Conservation (phyloP, 2,888 invertebrate genomes). For the Nomada hirtipes region DNA sequence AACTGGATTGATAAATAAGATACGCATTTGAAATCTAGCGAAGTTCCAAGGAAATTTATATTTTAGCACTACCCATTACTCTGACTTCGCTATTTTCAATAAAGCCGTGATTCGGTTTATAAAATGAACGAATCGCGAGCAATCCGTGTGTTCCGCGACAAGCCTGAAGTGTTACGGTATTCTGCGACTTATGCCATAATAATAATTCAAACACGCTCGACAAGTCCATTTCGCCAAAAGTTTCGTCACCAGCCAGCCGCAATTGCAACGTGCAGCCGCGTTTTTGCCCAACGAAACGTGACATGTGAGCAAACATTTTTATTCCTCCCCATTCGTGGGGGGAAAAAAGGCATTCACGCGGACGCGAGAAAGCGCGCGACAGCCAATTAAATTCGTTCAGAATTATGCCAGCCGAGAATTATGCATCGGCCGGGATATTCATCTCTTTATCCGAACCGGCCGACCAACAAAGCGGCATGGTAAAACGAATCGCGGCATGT, state of each 20-base stretch:
- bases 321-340: not conserved
- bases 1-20: too few species aligned
- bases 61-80: too few species aligned
- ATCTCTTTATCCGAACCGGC: slow-evolving; percentile 54
- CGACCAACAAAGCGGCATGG: slow-evolving; percentile 55
- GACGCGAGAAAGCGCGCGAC: slow-evolving; percentile 38
- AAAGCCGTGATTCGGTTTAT: too few species aligned
- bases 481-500: slow-evolving; percentile 57
- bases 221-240: slow-evolving; percentile 8
- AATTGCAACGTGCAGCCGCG: slow-evolving; percentile 11
- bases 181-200: not conserved
- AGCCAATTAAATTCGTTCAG: slow-evolving; percentile 56
- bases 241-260: slow-evolving; percentile 24
- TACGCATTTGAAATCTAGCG: too few species aligned
- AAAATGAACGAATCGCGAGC: too few species aligned
- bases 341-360: slow-evolving; percentile 1
- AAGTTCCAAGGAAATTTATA: too few species aligned
- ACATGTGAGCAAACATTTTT: not conserved
- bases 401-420: slow-evolving; percentile 43
- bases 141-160: too few species aligned
- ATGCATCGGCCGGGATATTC: slow-evolving; percentile 50
- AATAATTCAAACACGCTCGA: slow-evolving; percentile 29
- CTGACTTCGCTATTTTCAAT: too few species aligned
- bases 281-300: not conserved
- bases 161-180: too few species aligned